phyloP scores from a whole-genome alignment of 2,113 vertebrate species.

The Dryoscopus gambensis region DNA sequence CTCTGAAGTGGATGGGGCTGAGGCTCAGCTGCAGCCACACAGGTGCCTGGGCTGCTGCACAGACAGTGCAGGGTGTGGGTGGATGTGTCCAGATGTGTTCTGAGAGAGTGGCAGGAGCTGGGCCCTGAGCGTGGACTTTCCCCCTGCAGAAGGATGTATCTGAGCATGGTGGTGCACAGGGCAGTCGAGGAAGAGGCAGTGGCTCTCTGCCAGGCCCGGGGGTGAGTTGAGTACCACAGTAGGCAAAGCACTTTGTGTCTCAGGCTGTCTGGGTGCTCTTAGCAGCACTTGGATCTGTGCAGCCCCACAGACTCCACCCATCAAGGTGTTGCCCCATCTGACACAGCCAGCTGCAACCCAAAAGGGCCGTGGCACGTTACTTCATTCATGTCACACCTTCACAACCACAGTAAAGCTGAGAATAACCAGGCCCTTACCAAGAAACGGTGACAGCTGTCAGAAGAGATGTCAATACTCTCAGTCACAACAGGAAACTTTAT shows the following conservation, averaged over 20 bases:
- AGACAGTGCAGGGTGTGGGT: neutral
- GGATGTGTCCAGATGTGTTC: neutral
- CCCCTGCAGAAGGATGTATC: neutral
- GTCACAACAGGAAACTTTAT: constrained; percentile 50
- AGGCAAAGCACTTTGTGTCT: neutral
- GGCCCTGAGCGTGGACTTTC: neutral
- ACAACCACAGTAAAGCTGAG: neutral
- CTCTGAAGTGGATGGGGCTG: neutral
- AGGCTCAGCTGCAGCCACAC: neutral
- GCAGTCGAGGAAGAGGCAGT: neutral
- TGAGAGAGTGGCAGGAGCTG: neutral
- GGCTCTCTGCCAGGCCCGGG: neutral
- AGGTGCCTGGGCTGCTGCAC: neutral
- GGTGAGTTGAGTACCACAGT: neutral
- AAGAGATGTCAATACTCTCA: neutral
- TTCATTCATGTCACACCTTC: neutral
- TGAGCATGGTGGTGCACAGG: neutral
- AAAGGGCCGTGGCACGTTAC: neutral
- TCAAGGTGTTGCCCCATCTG: neutral
- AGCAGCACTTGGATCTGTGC: neutral
- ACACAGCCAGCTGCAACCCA: neutral
- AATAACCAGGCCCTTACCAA: neutral
- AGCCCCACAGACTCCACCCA: neutral
- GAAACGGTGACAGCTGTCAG: neutral
- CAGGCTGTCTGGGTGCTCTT: neutral